Evolutionary conservation across 2,888 invertebrate genomes (phyloP).

Genomic region (Athrips mouffetella): DNA sequence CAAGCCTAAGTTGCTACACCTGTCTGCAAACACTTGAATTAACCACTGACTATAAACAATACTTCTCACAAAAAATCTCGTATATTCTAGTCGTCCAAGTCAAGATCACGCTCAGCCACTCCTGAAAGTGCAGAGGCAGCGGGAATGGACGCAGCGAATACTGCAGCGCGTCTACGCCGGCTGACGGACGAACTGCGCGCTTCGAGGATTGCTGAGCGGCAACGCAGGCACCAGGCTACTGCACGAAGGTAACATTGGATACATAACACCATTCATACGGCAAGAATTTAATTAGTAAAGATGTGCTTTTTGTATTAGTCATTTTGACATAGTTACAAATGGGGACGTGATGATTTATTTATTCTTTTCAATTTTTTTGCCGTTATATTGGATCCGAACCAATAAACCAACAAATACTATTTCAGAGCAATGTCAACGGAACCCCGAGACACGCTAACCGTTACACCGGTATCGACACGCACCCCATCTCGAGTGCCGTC

Average conservation of each 20-base stretch:
- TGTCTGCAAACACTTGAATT: too few species aligned
- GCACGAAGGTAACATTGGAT: conserved; percentile 64
- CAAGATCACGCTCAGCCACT: conserved; percentile 81
- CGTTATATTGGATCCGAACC: neutral
- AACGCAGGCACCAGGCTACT: conserved; percentile 59
- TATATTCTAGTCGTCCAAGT: conserved; percentile 79
- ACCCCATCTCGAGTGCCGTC: conserved; percentile 65
- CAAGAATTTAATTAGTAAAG: too few species aligned
- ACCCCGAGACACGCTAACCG: conserved; percentile 64
- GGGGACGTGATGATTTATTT: too few species aligned
- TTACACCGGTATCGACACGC: conserved; percentile 48
- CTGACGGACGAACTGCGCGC: conserved; percentile 84
- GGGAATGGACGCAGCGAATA: conserved; percentile 48
- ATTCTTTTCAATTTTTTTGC: too few species aligned
- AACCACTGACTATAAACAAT: too few species aligned
- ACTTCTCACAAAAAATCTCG: neutral
- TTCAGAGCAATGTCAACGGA: conserved; percentile 72
- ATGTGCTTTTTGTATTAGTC: too few species aligned
- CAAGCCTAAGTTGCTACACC: too few species aligned
- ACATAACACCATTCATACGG: too few species aligned
- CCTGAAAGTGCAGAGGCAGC: conserved; percentile 65
- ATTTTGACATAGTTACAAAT: too few species aligned
- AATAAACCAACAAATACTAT: neutral
- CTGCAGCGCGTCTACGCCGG: conserved; percentile 82
- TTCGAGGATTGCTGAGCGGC: conserved; percentile 67